Conservation (phyloP, 2,113 vertebrate genomes). For the Heterochromis multidens region DNA sequence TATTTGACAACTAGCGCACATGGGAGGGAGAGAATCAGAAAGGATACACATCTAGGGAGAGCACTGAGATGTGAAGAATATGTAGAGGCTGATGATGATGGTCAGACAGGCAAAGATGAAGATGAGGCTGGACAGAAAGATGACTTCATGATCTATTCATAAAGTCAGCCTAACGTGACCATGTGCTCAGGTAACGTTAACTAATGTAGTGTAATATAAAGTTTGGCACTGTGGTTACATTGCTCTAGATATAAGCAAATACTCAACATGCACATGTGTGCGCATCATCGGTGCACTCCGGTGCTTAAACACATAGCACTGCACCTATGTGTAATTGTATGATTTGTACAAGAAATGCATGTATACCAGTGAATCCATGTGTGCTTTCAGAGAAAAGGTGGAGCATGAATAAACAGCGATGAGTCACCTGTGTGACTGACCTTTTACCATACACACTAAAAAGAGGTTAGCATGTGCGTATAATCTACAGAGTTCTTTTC, state of each 20-base stretch:
- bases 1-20: neutral
- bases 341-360: neutral
- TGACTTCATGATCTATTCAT: neutral
- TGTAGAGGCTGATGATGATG: neutral
- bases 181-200: neutral
- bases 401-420: neutral
- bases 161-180: neutral
- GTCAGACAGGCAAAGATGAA: neutral
- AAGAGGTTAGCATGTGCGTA: neutral
- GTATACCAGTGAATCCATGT: neutral
- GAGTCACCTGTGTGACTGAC: conserved; percentile 29
- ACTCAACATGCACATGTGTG: neutral
- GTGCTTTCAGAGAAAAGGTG: neutral
- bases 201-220: neutral
- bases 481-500: neutral
- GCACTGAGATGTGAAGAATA: neutral
- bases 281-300: neutral
- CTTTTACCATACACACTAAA: conserved; percentile 3
- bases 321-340: neutral
- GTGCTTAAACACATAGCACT: neutral
- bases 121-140: neutral
- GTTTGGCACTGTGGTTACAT: accelerated
- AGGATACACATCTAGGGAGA: neutral
- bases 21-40: neutral
- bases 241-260: neutral